phyloP scores from a whole-genome alignment of 2,888 invertebrate genomes.

The Trachelus stipa region DNA sequence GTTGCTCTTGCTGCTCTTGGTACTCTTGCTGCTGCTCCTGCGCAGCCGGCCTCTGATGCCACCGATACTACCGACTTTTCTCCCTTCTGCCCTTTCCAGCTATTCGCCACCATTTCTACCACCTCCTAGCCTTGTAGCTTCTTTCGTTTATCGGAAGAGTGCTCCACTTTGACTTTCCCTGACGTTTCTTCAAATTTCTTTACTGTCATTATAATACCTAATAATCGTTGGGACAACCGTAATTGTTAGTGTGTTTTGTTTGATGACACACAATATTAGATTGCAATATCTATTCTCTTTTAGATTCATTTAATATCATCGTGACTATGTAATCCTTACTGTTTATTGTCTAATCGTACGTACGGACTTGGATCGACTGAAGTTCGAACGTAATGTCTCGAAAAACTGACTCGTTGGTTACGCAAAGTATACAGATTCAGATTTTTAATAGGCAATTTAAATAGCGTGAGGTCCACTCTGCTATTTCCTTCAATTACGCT shows the following conservation, averaged over 20 bases:
- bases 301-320: neutral
- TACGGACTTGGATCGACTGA: neutral
- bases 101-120: constrained; percentile 40
- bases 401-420: neutral
- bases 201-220: neutral
- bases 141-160: neutral
- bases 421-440: neutral
- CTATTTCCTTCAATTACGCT: neutral
- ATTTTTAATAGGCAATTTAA: neutral
- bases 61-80: constrained; percentile 42
- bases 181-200: neutral
- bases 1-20: constrained; percentile 2
- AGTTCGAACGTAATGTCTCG: neutral
- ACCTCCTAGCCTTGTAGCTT: constrained; percentile 17
- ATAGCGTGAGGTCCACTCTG: neutral
- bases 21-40: constrained; percentile 44
- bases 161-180: neutral
- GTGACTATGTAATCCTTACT: neutral
- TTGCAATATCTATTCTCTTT: neutral
- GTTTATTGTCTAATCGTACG: neutral
- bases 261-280: neutral
- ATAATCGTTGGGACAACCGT: neutral
- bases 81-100: constrained; percentile 39
- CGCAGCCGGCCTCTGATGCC: constrained; percentile 46
- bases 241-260: neutral